Conservation (phyloP, 92 coral and sea anemone genomes). For the Heliopora coerulea region DNA sequence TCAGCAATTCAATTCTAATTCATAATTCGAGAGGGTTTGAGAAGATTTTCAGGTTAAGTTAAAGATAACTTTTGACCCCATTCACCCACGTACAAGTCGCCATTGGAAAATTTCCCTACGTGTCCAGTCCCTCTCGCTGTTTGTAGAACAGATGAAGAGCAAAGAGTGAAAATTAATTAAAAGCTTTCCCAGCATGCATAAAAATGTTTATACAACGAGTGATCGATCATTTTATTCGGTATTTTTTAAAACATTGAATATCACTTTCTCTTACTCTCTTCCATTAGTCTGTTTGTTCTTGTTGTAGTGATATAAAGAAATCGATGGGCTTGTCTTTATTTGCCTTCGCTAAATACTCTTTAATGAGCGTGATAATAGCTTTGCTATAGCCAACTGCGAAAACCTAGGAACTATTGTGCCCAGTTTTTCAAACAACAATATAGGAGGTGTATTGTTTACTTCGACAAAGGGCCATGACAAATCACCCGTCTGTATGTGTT, state of each 20-base stretch:
- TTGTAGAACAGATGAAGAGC: constrained; percentile 3
- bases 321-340: constrained; percentile 25
- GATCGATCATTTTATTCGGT: constrained; percentile 17
- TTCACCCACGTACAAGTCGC: no score
- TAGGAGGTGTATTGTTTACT: constrained; percentile 33
- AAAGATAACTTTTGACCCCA: no score
- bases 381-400: neutral
- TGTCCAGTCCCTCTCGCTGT: neutral
- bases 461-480: constrained; percentile 19
- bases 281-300: neutral
- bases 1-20: no score
- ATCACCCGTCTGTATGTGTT: constrained; percentile 8
- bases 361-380: constrained; percentile 29
- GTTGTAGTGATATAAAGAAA: constrained; percentile 15
- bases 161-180: constrained; percentile 27
- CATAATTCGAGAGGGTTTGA: no score
- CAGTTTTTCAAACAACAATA: constrained; percentile 15
- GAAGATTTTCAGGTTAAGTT: no score
- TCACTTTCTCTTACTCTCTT: constrained; percentile 8
- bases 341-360: constrained; percentile 9
- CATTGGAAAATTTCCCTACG: neutral
- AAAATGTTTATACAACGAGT: constrained; percentile 26
- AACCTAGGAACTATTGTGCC: neutral
- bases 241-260: neutral
- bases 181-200: constrained; percentile 22